phyloP scores from a whole-genome alignment of 2,888 invertebrate genomes.

The Eupeodes luniger region DNA sequence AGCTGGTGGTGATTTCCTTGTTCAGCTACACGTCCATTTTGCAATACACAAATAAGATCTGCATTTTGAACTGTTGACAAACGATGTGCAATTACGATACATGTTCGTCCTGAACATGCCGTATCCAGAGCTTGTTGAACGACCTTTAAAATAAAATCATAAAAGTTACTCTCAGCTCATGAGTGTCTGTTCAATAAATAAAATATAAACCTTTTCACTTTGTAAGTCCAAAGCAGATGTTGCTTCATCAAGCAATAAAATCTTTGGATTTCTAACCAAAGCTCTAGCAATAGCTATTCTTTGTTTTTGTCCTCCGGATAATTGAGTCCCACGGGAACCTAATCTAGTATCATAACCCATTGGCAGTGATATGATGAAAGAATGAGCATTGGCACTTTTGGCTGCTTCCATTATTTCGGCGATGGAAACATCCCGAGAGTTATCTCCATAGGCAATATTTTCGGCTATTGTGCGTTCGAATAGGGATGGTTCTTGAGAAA shows the following conservation, averaged over 20 bases:
- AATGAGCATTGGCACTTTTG: conserved; percentile 91
- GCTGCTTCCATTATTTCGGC: conserved; percentile 90
- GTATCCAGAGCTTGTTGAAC: conserved; percentile 94
- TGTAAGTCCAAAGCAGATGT: conserved; percentile 92
- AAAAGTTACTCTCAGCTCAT: not conserved
- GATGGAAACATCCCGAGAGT: conserved; percentile 87
- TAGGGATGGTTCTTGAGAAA: conserved; percentile 94
- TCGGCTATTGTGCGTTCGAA: conserved; percentile 93
- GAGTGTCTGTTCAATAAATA: not conserved
- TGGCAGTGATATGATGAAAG: conserved; percentile 90
- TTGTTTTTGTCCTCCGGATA: conserved; percentile 95
- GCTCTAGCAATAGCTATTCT: conserved; percentile 93
- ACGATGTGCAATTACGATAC: conserved; percentile 94
- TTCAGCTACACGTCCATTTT: conserved; percentile 90
- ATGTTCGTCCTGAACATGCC: conserved; percentile 92
- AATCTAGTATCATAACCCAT: conserved; percentile 91
- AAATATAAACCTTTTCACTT: conserved; percentile 87
- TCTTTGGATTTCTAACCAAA: conserved; percentile 89
- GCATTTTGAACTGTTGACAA: conserved; percentile 93
- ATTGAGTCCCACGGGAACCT: conserved; percentile 90
- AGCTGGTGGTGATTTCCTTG: conserved; percentile 91
- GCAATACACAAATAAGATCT: conserved; percentile 93
- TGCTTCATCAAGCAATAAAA: conserved; percentile 91
- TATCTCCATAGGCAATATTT: conserved; percentile 95
- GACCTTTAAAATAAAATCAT: conserved; percentile 80